Evolutionary conservation across 30 jellyfish, hydroid and myxozoan genomes (phyloP), one percentile per base, ranked within the genome.

Genomic region (Aurelia aurita complex sp. Pacific): DNA sequence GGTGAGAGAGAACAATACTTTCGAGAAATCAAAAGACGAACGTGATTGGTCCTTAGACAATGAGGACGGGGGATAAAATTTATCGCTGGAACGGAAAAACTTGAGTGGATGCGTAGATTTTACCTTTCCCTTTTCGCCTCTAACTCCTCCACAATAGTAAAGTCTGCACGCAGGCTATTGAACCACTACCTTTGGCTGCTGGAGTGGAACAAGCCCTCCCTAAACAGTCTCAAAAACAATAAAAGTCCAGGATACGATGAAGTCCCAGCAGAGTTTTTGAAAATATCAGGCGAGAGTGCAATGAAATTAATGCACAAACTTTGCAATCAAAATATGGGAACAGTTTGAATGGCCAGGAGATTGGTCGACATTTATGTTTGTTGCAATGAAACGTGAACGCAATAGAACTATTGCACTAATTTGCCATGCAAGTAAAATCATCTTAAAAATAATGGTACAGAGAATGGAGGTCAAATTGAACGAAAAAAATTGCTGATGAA

Each of bases 171-270:
- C 29, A 23, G 29, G 29, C 29, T 23, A 23, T n/a, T n/a, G n/a
- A n/a, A n/a, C 88, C 85, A 73, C 82, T 76, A 1, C 81, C 82
- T 23, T 66, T 85, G 52, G 5, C 3, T 3, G 67, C 5, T 12
- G 94, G 63, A 64, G 81, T 85, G 5, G 42, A 35, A 85, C 54
- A 73, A 52, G 94, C 88, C 29, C 34, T 74, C 42, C 29, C 29
- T 23, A 23, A 85, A 74, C 50, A 57, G 38, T 36, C 88, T 85
- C 8, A 85, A 85, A 51, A 73, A 51, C 17, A 66, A 50, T 65
- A 74, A 85, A 64, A 66, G 88, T 42, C 64, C 88, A 35, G 94
- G 88, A 59, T 34, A 10, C 6, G 88, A 85, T 64, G 88, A 85
- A 12, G 53, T 85, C 69, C 12, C 74, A 2, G 71, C 94, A 2